These are phyloP conservation scores for Sarcoramphus papa DNA, from an alignment of 2,797 vertebrate species.

Conservation along the genomic window DNA sequence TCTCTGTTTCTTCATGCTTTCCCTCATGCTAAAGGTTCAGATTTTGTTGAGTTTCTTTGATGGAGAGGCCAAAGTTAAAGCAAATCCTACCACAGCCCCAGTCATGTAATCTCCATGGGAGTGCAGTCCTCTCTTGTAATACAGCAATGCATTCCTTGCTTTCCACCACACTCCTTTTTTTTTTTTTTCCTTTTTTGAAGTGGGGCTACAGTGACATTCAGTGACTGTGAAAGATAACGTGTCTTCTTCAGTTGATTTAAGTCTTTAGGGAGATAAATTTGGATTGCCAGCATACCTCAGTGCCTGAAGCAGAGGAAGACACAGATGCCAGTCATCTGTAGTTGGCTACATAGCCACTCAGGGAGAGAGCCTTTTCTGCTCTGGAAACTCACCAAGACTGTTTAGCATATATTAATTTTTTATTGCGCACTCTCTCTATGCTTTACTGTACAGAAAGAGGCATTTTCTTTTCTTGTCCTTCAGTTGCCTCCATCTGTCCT, in stretches of 20 bases:
- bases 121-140: not conserved
- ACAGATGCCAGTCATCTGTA: not conserved
- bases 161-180: fast-evolving
- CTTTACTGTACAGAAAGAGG: not conserved
- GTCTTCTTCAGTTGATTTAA: not conserved
- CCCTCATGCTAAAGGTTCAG: not conserved
- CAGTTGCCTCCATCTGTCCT: not conserved
- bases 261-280: not conserved
- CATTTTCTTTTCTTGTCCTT: not conserved
- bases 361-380: not conserved
- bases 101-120: fast-evolving
- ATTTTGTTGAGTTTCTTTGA: not conserved
- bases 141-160: not conserved
- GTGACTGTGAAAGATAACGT: not conserved
- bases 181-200: not conserved
- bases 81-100: not conserved
- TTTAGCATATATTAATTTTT: not conserved
- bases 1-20: not conserved
- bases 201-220: not conserved
- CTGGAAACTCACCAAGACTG: not conserved
- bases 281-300: not conserved
- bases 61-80: not conserved
- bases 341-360: not conserved
- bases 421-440: not conserved
- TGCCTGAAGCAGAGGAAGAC: not conserved